phyloP scores from a whole-genome alignment of 1,140 invertebrate genomes.

The Drosophila persimilis region DNA sequence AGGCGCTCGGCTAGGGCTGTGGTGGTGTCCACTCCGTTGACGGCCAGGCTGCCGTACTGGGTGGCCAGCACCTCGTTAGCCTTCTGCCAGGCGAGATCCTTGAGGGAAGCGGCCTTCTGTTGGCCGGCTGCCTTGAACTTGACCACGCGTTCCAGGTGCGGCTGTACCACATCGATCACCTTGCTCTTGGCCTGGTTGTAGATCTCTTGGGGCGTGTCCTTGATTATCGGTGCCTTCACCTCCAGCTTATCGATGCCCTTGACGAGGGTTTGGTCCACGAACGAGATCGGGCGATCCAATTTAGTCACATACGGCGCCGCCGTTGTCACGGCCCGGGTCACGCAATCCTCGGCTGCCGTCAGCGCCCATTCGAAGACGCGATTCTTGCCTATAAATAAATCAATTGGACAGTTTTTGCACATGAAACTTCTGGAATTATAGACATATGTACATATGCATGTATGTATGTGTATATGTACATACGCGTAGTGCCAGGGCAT shows the following conservation, averaged over 20 bases:
- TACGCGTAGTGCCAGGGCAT: slow-evolving; percentile 1
- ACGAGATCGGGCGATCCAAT: slow-evolving; percentile 86
- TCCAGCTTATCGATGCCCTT: slow-evolving; percentile 87
- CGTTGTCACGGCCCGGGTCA: slow-evolving; percentile 85
- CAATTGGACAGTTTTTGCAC: background rate
- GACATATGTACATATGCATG: slow-evolving; percentile 2
- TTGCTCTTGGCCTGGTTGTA: slow-evolving; percentile 88
- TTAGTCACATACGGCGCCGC: slow-evolving; percentile 86
- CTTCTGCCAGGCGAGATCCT: slow-evolving; percentile 88
- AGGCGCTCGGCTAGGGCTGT: slow-evolving; percentile 86
- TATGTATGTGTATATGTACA: background rate
- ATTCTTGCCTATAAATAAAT: slow-evolving; percentile 84
- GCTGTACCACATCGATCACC: slow-evolving; percentile 86
- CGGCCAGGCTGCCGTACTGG: slow-evolving; percentile 86
- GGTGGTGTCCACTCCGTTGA: slow-evolving; percentile 86
- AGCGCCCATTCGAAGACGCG: slow-evolving; percentile 87
- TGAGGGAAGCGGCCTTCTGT: slow-evolving; percentile 86
- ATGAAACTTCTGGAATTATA: slow-evolving; percentile 26
- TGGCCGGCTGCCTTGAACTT: slow-evolving; percentile 85
- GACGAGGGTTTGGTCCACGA: slow-evolving; percentile 87
- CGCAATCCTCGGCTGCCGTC: slow-evolving; percentile 87
- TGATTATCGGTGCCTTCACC: slow-evolving; percentile 87
- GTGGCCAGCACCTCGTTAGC: slow-evolving; percentile 88
- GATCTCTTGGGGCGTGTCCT: slow-evolving; percentile 88
- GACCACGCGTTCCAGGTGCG: slow-evolving; percentile 86